These are phyloP conservation scores for Heterotilapia buettikoferi DNA, from an alignment of 2,113 vertebrate genomes.

Conservation along the genomic window DNA sequence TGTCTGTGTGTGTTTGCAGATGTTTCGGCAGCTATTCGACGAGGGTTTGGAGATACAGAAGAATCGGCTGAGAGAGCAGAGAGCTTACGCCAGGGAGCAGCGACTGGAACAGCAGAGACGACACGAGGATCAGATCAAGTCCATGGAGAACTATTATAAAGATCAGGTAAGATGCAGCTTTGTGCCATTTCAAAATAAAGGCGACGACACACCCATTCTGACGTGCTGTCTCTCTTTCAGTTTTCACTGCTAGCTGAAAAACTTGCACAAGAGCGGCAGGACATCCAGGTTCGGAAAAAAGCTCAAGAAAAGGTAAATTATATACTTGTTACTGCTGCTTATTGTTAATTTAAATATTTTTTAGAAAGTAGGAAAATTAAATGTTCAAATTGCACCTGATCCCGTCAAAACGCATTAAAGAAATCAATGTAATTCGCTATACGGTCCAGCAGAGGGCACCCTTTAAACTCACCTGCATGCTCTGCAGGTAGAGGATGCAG, in stretches of 20 bases:
- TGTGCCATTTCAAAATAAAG: neutral
- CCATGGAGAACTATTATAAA: slow-evolving; percentile 95
- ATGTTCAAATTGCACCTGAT: neutral
- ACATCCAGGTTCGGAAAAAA: slow-evolving; percentile 83
- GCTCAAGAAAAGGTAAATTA: slow-evolving; percentile 82
- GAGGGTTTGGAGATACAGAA: slow-evolving; percentile 91
- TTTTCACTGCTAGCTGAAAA: slow-evolving; percentile 91
- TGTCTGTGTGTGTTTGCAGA: slow-evolving; percentile 51
- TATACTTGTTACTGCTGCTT: neutral
- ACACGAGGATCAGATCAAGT: slow-evolving; percentile 80
- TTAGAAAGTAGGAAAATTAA: neutral
- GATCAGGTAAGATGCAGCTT: slow-evolving; percentile 76
- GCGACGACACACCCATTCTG: neutral
- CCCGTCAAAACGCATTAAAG: fast-evolving
- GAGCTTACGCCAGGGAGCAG: slow-evolving; percentile 79
- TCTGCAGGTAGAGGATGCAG: neutral
- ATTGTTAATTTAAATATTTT: neutral
- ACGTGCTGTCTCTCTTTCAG: slow-evolving; percentile 50
- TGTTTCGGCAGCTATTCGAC: slow-evolving; percentile 90
- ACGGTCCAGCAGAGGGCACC: neutral
- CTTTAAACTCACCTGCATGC: neutral
- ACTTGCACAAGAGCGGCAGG: slow-evolving; percentile 79
- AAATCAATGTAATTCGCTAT: neutral
- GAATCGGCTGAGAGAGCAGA: slow-evolving; percentile 80
- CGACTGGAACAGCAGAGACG: slow-evolving; percentile 75